phyloP scores from a whole-genome alignment of 1,140 invertebrate species.

The Thaumetopoea pityocampa region DNA sequence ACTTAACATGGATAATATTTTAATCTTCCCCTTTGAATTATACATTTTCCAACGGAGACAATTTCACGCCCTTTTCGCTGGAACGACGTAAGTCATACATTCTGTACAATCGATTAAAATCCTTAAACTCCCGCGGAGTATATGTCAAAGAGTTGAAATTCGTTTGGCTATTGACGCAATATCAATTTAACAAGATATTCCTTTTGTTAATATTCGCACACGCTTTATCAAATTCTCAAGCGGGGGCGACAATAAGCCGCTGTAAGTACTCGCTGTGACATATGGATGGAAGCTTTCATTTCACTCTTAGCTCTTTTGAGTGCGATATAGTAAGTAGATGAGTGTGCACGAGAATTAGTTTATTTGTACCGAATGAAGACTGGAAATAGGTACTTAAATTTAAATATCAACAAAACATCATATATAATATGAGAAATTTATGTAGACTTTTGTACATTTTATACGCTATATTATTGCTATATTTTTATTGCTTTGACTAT shows the following conservation, averaged over 20 bases:
- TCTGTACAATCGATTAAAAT: conserved; percentile 35
- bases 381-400: neutral
- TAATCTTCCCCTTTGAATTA: conserved; percentile 77
- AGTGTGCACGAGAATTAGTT: conserved; percentile 14
- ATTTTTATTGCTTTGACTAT: too few species aligned
- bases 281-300: conserved; percentile 76
- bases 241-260: conserved; percentile 75
- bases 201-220: conserved; percentile 76
- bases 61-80: conserved; percentile 63
- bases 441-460: too few species aligned
- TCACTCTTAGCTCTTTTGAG: conserved; percentile 70
- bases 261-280: conserved; percentile 74
- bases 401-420: neutral
- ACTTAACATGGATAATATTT: conserved; percentile 78
- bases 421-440: too few species aligned
- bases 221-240: conserved; percentile 76
- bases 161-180: conserved; percentile 39
- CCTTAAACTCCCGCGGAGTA: conserved; percentile 12
- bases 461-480: too few species aligned
- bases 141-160: conserved; percentile 39
- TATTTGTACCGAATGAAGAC: conserved; percentile 1
- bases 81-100: conserved; percentile 43
- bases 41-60: conserved; percentile 74
- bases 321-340: conserved; percentile 53
- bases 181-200: conserved; percentile 76